Evolutionary conservation across 2,113 vertebrate genomes (phyloP).

Genomic region (Microtus oregoni): DNA sequence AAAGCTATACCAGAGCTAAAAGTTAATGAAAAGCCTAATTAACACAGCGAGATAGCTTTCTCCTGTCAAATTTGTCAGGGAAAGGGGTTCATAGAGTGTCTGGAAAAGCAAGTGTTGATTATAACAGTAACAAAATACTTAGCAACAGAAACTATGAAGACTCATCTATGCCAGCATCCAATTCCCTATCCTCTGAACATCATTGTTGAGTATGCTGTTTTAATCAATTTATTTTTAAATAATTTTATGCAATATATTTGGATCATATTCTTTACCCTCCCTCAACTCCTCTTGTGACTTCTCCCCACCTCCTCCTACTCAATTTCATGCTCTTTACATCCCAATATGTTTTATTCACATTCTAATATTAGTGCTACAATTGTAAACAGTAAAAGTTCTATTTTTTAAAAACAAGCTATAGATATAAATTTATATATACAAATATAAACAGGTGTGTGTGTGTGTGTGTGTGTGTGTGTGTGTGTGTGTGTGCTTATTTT

Average conservation of each 20-base stretch:
- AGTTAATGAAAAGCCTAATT: conserved; percentile 72
- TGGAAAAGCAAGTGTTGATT: conserved; percentile 56
- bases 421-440: background rate
- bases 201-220: background rate
- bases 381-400: background rate
- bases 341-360: background rate
- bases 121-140: conserved; percentile 24
- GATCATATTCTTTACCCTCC: background rate
- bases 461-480: no score
- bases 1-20: conserved; percentile 45
- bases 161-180: background rate
- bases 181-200: background rate
- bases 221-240: background rate
- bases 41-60: conserved; percentile 36
- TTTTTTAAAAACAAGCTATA: background rate
- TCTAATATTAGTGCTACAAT: background rate
- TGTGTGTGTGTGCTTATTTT: background rate
- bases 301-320: background rate
- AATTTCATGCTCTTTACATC: background rate
- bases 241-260: background rate
- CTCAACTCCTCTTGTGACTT: background rate
- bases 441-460: background rate
- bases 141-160: background rate
- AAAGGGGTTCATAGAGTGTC: conserved; percentile 32
- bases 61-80: conserved; percentile 40